Evolutionary conservation across 2,797 vertebrate genomes (phyloP), one percentile per base, ranked within the genome.

Genomic region (Alfaro cultratus): DNA sequence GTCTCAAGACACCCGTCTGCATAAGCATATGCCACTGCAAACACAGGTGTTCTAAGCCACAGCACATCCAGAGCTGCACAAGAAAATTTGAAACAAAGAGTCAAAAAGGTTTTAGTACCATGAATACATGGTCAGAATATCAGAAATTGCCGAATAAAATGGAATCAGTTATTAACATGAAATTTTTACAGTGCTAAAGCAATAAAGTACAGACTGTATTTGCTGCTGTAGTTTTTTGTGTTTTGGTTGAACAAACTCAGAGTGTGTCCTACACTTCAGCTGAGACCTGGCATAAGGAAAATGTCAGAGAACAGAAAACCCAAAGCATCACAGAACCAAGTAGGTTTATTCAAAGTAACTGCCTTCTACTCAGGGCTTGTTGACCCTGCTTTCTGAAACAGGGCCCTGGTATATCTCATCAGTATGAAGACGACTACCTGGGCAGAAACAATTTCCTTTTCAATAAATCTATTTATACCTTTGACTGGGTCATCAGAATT

Each of bases 11-110:
- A 97, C 15, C 97, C 97, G 49, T 99, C 98, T 1, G 97, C 97
- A 0, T 97, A 96, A 0, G 97, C 97, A 11, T 99, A 99, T 0
- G 95, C 97, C 8, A 99, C 97, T 0, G 96, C 96, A 79, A 99
- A 99, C 88, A 97, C 97, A 0, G 93, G 98, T 0, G 99, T 99
- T 83, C 96, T 97, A 39, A 99, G 95, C 99, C 99, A 99, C 73
- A 97, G 94, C 9, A 99, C 96, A 15, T 99, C 98, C 89, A 99
- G 82, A 88, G 99, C 99, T 99, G 92, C n/a, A 41, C 78, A 67
- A 80, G 18, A 82, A 4, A 77, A 73, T 0, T 29, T 57, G 6
- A 73, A 73, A 82, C 26, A 80, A 11, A 79, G 23, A 67, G 75
- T 12, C 39, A 43, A 31, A 79, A 4, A 76, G 1, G 5, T 41